A percentile compares a stretch with the other conserved stretches of the same genome.
Evolutionary conservation across 2,888 invertebrate genomes (phyloP).

Genomic region (Acleris emargana): DNA sequence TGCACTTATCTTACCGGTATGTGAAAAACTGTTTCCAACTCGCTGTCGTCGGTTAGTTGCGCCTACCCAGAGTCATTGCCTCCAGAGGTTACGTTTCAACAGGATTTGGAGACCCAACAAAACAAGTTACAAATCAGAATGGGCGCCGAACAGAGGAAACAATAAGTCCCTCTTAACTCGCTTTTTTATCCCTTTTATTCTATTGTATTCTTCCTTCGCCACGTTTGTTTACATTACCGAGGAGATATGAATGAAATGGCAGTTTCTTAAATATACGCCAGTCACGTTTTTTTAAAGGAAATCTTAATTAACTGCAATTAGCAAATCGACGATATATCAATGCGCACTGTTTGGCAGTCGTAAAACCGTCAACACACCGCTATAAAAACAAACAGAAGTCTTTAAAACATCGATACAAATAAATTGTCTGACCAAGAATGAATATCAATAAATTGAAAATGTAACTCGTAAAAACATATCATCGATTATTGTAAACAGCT

Average conservation of each 20-base stretch:
- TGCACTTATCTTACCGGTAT: conserved; percentile 82
- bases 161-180: conserved; percentile 61
- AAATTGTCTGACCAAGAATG: conserved; percentile 75
- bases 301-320: conserved; percentile 58
- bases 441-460: conserved; percentile 81
- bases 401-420: conserved; percentile 75
- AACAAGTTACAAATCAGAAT: conserved; percentile 62
- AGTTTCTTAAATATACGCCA: conserved; percentile 29
- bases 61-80: conserved; percentile 74
- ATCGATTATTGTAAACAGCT: conserved; percentile 82
- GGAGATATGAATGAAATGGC: conserved; percentile 39
- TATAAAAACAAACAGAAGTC: conserved; percentile 76
- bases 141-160: conserved; percentile 61
- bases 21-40: conserved; percentile 77
- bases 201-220: conserved; percentile 52
- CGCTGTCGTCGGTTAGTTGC: conserved; percentile 76
- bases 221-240: conserved; percentile 46
- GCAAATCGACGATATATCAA: conserved; percentile 53
- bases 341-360: conserved; percentile 51
- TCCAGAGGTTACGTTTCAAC: conserved; percentile 67
- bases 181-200: conserved; percentile 55
- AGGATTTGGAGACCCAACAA: conserved; percentile 68
- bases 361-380: conserved; percentile 62
- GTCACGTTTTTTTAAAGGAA: conserved; percentile 25
- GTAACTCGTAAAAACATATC: conserved; percentile 80